A percentile compares a stretch with the other conserved stretches of the same genome.
Conservation (phyloP, 2,797 vertebrate genomes). For the Xyrichtys novacula region DNA sequence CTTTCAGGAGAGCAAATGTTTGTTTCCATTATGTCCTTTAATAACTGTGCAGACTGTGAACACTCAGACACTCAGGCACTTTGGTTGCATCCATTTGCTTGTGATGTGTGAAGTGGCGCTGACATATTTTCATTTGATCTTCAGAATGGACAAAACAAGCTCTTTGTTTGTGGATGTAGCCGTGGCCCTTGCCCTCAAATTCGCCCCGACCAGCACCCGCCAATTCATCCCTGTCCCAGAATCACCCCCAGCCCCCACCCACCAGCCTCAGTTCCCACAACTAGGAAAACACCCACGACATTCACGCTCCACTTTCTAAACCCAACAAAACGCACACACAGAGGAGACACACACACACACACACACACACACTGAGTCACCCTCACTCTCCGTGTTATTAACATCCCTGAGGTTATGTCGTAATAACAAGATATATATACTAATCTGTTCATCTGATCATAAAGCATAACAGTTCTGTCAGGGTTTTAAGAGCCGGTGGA, state of each 20-base stretch:
- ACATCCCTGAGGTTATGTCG: slow-evolving; percentile 14
- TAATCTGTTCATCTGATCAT: slow-evolving; percentile 26
- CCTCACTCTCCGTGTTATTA: slow-evolving; percentile 12
- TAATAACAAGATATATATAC: slow-evolving; percentile 32
- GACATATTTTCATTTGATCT: slow-evolving; percentile 74
- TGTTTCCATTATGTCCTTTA: slow-evolving; percentile 39
- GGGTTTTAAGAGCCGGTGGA: slow-evolving; percentile 10
- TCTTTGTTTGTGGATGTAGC: slow-evolving; percentile 70
- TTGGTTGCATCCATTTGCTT: slow-evolving; percentile 41
- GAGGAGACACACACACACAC: slow-evolving; percentile 1
- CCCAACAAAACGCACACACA: slow-evolving; percentile 27
- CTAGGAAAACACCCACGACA: slow-evolving; percentile 43
- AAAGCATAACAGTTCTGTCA: slow-evolving; percentile 5
- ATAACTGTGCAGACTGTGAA: slow-evolving; percentile 25
- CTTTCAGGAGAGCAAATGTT: slow-evolving; percentile 23
- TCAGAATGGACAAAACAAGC: slow-evolving; percentile 67
- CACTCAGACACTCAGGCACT: slow-evolving; percentile 21
- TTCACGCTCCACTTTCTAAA: slow-evolving; percentile 63
- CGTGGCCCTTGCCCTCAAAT: slow-evolving; percentile 62
- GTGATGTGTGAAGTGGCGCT: slow-evolving; percentile 54
- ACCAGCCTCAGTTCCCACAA: slow-evolving; percentile 69
- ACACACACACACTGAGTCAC: slow-evolving; percentile 1
- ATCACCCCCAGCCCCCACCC: slow-evolving; percentile 49
- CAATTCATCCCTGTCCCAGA: slow-evolving; percentile 63
- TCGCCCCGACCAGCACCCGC: slow-evolving; percentile 48